Evolutionary conservation across 2,113 vertebrate genomes (phyloP).

Genomic region (Chiloscyllium plagiosum): DNA sequence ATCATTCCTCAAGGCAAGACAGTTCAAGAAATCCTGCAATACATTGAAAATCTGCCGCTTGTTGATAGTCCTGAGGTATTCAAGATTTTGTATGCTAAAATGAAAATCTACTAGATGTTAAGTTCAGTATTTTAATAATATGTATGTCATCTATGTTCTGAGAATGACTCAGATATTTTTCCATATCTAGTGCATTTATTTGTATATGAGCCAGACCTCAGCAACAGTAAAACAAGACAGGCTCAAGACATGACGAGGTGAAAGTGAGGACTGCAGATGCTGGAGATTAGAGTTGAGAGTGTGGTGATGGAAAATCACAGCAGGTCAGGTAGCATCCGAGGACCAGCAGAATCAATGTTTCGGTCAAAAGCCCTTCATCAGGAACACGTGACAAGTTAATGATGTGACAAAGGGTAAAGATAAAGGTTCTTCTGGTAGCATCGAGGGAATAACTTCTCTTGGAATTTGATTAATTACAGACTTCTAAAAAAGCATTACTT

Average conservation of each 20-base stretch:
- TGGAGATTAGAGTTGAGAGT: too few relatives aligned
- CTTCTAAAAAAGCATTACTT: neutral
- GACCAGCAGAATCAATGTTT: too few relatives aligned
- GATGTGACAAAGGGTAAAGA: neutral
- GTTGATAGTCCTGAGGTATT: constrained; percentile 69
- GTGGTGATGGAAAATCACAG: too few relatives aligned
- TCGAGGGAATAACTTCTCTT: neutral
- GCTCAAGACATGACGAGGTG: neutral
- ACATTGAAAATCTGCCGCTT: constrained; percentile 65
- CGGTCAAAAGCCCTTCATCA: too few relatives aligned
- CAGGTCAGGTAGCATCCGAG: too few relatives aligned
- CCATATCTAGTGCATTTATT: neutral
- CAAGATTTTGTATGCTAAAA: neutral
- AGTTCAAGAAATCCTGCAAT: constrained; percentile 62
- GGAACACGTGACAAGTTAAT: neutral
- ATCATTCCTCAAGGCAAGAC: constrained; percentile 56
- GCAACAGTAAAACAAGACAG: neutral
- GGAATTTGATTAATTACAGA: neutral
- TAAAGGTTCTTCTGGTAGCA: neutral
- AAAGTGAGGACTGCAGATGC: too few relatives aligned
- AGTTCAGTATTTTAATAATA: neutral
- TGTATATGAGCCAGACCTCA: neutral
- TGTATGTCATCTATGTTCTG: neutral
- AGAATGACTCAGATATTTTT: neutral
- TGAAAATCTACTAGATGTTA: neutral